These are phyloP conservation scores for Brachionus paranguensis DNA, from an alignment of 1,140 invertebrate genomes.

Conservation along the genomic window DNA sequence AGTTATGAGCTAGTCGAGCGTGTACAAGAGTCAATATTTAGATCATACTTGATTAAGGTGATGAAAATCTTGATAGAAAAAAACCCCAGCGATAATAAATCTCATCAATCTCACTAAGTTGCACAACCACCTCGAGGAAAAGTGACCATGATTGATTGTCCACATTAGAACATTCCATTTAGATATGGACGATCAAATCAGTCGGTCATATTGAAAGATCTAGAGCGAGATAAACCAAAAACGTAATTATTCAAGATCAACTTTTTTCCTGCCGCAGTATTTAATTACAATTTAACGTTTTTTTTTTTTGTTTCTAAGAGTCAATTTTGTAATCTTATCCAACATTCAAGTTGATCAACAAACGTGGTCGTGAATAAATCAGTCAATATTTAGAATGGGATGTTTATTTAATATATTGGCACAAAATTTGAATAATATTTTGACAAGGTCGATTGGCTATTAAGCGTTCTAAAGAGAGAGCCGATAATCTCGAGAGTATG, in stretches of 20 bases:
- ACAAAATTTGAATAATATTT: background rate
- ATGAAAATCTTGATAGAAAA: background rate
- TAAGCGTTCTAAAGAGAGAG: background rate
- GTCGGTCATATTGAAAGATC: background rate
- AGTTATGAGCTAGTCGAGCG: background rate
- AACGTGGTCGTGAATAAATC: background rate
- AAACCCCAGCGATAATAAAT: background rate
- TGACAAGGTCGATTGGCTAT: background rate
- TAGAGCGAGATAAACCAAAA: background rate
- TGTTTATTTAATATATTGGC: background rate
- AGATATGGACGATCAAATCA: background rate
- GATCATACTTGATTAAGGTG: background rate
- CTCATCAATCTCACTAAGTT: background rate
- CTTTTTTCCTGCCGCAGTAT: background rate
- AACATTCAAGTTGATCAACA: background rate
- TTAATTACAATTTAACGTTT: slow-evolving; percentile 26
- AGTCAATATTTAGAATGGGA: background rate
- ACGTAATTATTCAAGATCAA: background rate
- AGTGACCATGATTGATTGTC: background rate
- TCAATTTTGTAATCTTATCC: background rate
- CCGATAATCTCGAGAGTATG: background rate
- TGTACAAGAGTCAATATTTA: background rate
- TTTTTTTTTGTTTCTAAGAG: background rate
- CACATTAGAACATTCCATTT: background rate
- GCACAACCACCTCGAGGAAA: background rate